Evolutionary conservation across 1,140 invertebrate species (phyloP), one percentile per base, ranked within the genome.

Genomic region (Calycopis cecrops): DNA sequence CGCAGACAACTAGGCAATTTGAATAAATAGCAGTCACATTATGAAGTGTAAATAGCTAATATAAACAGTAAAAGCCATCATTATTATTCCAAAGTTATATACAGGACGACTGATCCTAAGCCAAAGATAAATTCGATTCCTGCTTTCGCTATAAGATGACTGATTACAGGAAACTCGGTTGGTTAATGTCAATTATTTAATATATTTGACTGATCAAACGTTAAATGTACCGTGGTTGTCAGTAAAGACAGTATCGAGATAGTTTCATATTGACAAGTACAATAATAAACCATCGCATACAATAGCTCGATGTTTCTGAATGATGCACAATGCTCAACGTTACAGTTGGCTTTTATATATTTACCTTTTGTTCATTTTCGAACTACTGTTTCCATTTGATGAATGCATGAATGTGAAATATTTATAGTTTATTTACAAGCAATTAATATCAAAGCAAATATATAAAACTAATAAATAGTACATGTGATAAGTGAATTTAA

Each of bases 201-300:
- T 21, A 57, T 50, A 57, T 56, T 59, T 76, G 73, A 75, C 73
- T 65, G 66, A 76, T 73, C 69, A 64, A 55, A 54, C 55, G 35
- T 50, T 17, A 53, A 42, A 53, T 53, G 17, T 44, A 64, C 59
- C 52, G 60, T 71, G 57, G 57, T 60, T 68, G 67, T 73, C 69
- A 73, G 56, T 21, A 48, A 56, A 60, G 55, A 61, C 71, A 63
- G 62, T 71, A 69, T 57, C 56, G 60, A 52, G 60, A 56, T 70
- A 73, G 67, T 65, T 67, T 63, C 54, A 52, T 60, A 60, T 60
- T 68, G 62, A 68, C 62, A 69, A 59, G 62, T 57, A 58, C 61
- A 67, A 72, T 70, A 79, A 73, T 79, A 76, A 71, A 67, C 59
- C 65, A 68, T 70, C 56, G 54, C 55, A 61, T 53, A 72, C 71